Conservation (phyloP, 1,140 invertebrate genomes). For the Achroia grisella region DNA sequence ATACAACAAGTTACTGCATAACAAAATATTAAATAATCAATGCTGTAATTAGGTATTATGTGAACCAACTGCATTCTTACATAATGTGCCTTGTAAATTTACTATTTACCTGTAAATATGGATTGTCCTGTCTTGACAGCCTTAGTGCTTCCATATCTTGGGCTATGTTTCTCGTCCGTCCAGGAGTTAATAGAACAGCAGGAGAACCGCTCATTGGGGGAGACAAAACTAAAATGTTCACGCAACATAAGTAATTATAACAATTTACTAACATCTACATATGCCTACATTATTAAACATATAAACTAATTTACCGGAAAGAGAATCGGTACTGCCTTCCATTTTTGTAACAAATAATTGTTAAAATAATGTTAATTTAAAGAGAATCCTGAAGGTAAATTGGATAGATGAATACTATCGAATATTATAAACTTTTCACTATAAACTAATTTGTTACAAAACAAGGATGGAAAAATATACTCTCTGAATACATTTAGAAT, state of each 20-base stretch:
- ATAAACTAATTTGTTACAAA: no score
- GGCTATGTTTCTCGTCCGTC: constrained; percentile 84
- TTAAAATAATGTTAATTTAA: no score
- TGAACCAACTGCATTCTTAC: neutral
- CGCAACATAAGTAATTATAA: constrained; percentile 12
- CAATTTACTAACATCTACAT: constrained; percentile 1
- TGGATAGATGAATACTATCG: neutral
- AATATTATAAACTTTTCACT: no score
- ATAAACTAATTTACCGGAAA: constrained; percentile 37
- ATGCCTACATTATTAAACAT: neutral
- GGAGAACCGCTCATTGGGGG: constrained; percentile 63
- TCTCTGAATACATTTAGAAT: no score
- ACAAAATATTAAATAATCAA: neutral
- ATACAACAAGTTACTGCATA: constrained; percentile 6
- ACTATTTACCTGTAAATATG: constrained; percentile 80
- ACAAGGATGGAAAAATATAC: no score
- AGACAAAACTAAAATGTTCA: constrained; percentile 29
- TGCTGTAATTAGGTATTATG: no score
- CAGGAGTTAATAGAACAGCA: constrained; percentile 81
- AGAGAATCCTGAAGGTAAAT: no score
- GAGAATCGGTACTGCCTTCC: constrained; percentile 57
- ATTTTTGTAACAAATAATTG: constrained; percentile 37
- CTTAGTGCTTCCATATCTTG: constrained; percentile 88
- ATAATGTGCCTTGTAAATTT: neutral
- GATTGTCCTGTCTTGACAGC: constrained; percentile 87